Evolutionary conservation across 2,888 invertebrate genomes (phyloP), one percentile per base, ranked within the genome.

Genomic region (Drosophila ustulata): DNA sequence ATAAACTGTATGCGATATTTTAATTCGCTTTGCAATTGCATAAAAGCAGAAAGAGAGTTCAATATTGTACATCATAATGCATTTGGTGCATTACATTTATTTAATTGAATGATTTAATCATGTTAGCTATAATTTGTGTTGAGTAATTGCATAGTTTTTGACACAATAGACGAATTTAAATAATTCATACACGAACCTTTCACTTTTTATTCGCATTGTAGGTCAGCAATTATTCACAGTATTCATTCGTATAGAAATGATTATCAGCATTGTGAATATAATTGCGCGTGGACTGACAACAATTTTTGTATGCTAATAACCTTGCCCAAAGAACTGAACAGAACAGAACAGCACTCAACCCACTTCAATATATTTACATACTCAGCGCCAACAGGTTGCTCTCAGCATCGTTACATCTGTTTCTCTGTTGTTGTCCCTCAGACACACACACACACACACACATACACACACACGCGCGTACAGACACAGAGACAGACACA

Each of bases 381-480:
- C 26, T 55, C 51, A 70, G 30, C 49, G 49, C 56, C 79, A 81
- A 89, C 88, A 88, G 86, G 84, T 89, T 86, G 83, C 73, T 61
- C 8, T 28, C 46, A 66, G 63, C 83, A 49, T 43, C 43, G 30
- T 9, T 41, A 58, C 82, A 82, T 86, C 55, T 86, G 81, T 71
- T 82, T 30, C 37, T 63, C 41, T 41, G 9, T 52, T 75, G 53
- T 58, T 57, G 57, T 34, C 46, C 9, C 46, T 30, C 46, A 39
- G 28, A 45, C 13, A 18, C 45, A 49, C 46, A 51, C 55, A 37
- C 25, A 51, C 55, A 37, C 25, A n/a, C n/a, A n/a, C n/a, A n/a
- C n/a, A n/a, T 18, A 52, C 26, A 11, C 9, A 45, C 41, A 30
- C 41, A 65, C 28, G 6, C 13, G 6, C 6, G 6, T 28, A 28